phyloP scores from a whole-genome alignment of 2,113 vertebrate genomes.

The Archocentrus centrarchus region DNA sequence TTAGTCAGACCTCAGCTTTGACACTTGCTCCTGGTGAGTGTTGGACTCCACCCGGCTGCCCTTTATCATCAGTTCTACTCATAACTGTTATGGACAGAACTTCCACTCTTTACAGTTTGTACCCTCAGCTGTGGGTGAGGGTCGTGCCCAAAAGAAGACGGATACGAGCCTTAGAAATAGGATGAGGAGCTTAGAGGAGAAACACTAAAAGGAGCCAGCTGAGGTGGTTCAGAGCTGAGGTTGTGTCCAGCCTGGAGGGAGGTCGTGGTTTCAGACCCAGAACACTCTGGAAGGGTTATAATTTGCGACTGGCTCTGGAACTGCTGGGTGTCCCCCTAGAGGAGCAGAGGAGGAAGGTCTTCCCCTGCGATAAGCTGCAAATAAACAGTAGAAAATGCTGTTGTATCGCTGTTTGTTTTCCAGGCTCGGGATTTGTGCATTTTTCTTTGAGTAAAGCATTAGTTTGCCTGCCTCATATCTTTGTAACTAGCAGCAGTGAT shows the following conservation, averaged over 20 bases:
- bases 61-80: no score
- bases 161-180: rapidly evolving
- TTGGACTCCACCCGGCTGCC: no score
- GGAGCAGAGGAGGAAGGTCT: not conserved
- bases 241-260: not conserved
- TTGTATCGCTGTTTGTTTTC: not conserved
- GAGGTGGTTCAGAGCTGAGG: no score
- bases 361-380: not conserved
- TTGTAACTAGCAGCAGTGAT: not conserved
- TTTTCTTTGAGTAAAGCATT: not conserved
- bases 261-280: no score
- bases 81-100: no score
- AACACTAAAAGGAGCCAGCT: no score
- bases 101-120: no score
- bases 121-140: no score
- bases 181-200: not conserved
- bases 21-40: no score
- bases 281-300: no score
- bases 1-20: no score
- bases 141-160: no score
- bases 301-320: not conserved
- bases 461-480: not conserved
- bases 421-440: not conserved
- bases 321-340: not conserved
- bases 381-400: not conserved